Evolutionary conservation across 2,888 invertebrate genomes (phyloP).

Genomic region (Heteromurus nitidus): DNA sequence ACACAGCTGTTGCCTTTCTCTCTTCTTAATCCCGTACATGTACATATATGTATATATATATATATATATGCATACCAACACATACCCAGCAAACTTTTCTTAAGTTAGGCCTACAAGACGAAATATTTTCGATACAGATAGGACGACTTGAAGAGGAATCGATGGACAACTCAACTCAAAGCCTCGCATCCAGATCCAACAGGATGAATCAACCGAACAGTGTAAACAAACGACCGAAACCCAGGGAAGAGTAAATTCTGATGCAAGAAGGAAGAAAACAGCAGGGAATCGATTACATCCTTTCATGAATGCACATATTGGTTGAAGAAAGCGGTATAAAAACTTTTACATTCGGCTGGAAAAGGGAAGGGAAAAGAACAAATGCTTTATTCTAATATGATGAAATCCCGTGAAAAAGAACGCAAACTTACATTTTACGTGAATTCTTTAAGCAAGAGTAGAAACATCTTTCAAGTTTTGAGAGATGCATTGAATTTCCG

Average conservation of each 20-base stretch:
- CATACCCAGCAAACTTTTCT: not conserved
- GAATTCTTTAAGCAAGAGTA: not conserved
- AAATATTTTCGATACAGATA: constrained; percentile 22
- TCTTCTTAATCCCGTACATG: not conserved
- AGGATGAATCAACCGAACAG: constrained; percentile 2
- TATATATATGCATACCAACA: not conserved
- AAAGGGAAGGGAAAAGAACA: constrained; percentile 28
- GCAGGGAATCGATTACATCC: constrained; percentile 44
- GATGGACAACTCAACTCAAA: constrained; percentile 34
- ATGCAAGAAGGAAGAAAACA: constrained; percentile 23
- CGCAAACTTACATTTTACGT: not conserved
- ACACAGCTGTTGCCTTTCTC: constrained; percentile 31
- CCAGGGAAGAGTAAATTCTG: constrained; percentile 8
- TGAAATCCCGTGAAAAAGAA: constrained; percentile 5
- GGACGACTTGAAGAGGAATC: constrained; percentile 11
- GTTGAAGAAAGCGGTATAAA: constrained; percentile 7
- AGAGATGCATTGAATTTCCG: constrained; percentile 35
- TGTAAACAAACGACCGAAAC: constrained; percentile 27
- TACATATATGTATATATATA: constrained; percentile 3
- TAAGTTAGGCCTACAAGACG: constrained; percentile 18
- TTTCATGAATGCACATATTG: constrained; percentile 16
- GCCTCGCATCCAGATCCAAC: constrained; percentile 3
- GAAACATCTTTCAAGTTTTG: constrained; percentile 31
- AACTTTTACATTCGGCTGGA: constrained; percentile 22
- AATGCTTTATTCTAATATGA: constrained; percentile 41